A percentile compares a stretch with the other conserved stretches of the same genome.
Evolutionary conservation across 2,797 vertebrate species (phyloP).

Genomic region (Vireo griseus): DNA sequence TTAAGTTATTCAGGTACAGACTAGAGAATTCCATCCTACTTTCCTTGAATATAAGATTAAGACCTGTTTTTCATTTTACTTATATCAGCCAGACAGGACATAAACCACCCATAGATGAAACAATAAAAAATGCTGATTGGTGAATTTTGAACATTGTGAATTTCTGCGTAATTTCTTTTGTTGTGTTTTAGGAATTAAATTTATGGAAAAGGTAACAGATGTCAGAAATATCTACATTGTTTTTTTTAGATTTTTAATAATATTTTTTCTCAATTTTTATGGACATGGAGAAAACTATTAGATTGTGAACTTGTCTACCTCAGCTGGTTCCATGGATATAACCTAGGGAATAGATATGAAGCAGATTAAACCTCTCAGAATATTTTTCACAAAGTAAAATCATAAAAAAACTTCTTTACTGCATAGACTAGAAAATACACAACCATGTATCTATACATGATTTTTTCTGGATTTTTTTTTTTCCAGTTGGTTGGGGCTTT

Average conservation of each 20-base stretch:
- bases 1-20: background rate
- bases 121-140: background rate
- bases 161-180: background rate
- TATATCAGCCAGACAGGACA: background rate
- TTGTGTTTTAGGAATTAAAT: background rate
- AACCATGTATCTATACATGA: fast-evolving
- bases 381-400: background rate
- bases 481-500: background rate
- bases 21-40: background rate
- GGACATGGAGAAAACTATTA: background rate
- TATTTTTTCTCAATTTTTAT: background rate
- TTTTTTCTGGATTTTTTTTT: background rate
- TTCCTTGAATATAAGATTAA: background rate
- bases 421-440: background rate
- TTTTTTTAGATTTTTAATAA: background rate
- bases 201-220: background rate
- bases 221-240: background rate
- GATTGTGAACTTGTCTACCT: background rate
- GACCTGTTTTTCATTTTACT: background rate
- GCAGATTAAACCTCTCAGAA: background rate
- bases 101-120: background rate
- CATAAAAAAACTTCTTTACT: background rate
- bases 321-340: background rate
- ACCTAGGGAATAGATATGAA: background rate
- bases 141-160: background rate